Conservation (phyloP, 2,888 invertebrate genomes). For the Apamea anceps region DNA sequence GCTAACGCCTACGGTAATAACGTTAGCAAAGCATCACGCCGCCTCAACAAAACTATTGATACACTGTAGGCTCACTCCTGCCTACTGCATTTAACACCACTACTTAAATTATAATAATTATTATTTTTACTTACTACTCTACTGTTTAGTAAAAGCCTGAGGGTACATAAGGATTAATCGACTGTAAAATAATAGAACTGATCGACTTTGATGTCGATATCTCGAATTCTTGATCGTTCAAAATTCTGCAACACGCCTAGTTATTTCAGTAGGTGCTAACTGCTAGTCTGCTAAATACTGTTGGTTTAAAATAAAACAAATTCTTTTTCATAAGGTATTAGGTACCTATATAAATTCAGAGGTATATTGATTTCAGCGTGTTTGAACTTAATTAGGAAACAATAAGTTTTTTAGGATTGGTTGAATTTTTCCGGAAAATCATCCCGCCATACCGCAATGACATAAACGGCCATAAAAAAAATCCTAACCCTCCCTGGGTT, state of each 20-base stretch:
- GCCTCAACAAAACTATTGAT: background rate
- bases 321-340: background rate
- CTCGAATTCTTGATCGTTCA: background rate
- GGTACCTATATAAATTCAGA: background rate
- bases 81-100: background rate
- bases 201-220: background rate
- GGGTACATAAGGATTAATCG: background rate
- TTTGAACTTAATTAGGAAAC: background rate
- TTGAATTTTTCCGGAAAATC: background rate
- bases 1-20: slow-evolving; percentile 26
- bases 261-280: background rate
- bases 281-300: background rate
- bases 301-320: background rate
- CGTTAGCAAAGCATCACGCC: slow-evolving; percentile 24
- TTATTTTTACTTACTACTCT: background rate
- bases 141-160: background rate
- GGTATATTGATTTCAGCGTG: background rate
- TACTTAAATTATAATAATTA: background rate
- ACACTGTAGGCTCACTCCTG: background rate
- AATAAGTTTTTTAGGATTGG: background rate
- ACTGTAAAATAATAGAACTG: background rate
- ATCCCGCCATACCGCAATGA: background rate
- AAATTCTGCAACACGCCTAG: slow-evolving; percentile 25
- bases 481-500: background rate
- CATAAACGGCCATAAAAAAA: too few species aligned